These are phyloP conservation scores for Himantopus leucocephalus DNA, from an alignment of 2,113 vertebrate species.

Conservation along the genomic window DNA sequence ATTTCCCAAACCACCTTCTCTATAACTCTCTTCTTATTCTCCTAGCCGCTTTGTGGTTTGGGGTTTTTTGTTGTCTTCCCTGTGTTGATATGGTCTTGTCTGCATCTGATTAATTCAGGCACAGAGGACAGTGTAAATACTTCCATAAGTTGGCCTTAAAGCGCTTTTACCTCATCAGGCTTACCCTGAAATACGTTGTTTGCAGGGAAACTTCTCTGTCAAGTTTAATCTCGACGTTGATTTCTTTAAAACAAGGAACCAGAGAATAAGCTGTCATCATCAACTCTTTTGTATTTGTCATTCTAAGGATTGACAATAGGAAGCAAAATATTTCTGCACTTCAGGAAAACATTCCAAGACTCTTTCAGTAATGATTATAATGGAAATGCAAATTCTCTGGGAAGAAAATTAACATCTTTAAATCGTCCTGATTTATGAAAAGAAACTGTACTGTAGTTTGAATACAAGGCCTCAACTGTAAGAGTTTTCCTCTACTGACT, in stretches of 20 bases:
- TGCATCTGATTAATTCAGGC: not conserved
- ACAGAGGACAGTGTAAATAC: not conserved
- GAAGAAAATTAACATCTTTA: not conserved
- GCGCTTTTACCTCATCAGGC: not conserved
- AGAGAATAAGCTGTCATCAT: not conserved
- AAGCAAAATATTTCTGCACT: not conserved
- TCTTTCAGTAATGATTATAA: not conserved
- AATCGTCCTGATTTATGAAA: not conserved
- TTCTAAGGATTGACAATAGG: not conserved
- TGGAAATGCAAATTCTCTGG: not conserved
- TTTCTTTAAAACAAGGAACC: not conserved
- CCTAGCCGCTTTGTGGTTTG: not conserved
- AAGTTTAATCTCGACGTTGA: not conserved
- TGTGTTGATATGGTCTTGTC: not conserved
- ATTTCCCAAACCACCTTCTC: not conserved
- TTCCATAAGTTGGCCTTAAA: not conserved
- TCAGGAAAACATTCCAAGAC: not conserved
- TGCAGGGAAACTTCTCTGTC: not conserved
- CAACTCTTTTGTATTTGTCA: not conserved
- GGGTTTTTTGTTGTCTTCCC: not conserved
- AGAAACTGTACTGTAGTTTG: not conserved
- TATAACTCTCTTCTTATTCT: not conserved
- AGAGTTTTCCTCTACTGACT: not conserved
- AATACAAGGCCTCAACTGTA: not conserved
- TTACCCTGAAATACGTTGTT: not conserved